These are phyloP conservation scores for Lophochroa leadbeateri DNA, from an alignment of 2,113 vertebrate species.

Conservation along the genomic window DNA sequence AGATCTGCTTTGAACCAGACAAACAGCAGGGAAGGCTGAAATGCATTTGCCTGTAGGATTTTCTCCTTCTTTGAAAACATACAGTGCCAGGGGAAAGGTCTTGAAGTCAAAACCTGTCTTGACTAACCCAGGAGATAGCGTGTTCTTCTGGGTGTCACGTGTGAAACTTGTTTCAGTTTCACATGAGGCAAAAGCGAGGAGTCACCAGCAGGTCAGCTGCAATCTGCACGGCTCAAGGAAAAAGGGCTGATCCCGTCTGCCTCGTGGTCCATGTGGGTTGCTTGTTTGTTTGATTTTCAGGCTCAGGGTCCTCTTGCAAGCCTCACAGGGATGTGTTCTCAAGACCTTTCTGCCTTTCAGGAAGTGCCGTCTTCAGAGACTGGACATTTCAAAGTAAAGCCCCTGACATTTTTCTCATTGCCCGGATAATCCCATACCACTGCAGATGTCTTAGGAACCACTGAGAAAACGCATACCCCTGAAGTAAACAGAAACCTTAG, in stretches of 20 bases:
- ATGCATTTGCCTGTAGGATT: background rate
- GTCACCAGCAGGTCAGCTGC: background rate
- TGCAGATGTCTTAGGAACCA: background rate
- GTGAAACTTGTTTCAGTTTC: background rate
- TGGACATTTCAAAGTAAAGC: background rate
- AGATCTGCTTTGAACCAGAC: background rate
- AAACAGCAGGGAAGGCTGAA: background rate
- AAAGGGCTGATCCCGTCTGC: background rate
- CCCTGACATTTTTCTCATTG: background rate
- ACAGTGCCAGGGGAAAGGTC: background rate
- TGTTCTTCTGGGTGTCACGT: background rate
- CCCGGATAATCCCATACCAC: background rate
- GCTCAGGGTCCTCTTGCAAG: background rate
- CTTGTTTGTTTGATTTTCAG: background rate
- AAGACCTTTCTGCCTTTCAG: background rate
- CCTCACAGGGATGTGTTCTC: background rate
- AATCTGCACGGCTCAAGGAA: background rate
- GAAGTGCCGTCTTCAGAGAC: background rate
- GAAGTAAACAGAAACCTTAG: background rate
- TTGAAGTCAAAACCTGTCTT: background rate
- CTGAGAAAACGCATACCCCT: background rate
- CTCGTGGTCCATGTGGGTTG: accelerated
- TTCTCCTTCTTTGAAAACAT: background rate
- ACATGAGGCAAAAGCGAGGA: background rate
- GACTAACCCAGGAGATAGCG: accelerated